Base-by-base conservation (phyloP, 2,888 invertebrate species). In the Serrognathus titanus region DNA sequence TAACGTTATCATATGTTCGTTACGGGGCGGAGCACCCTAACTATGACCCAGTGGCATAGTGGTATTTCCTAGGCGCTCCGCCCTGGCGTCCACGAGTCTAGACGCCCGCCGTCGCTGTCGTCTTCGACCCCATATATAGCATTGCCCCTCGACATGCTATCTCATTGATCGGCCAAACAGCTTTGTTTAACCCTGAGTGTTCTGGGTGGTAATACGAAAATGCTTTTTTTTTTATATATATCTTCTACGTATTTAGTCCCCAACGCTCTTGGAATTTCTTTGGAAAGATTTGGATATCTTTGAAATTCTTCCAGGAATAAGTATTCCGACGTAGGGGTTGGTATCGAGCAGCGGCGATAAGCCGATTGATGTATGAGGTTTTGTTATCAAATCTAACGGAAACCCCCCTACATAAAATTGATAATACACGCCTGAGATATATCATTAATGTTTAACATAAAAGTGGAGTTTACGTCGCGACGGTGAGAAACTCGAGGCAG, bases 51-150 rank as follows among this genome's bases (percentile, higher is more conserved):
- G 66, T 72, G 67, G 66, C 70, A 68, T 63, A 64, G 67, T 67
- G 67, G 63, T 64, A 63, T 64, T 62, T 66, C 61, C 59, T 52
- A 53, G 48, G 63, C 58, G 64, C 72, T 70, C 71, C 72, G 70
- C 73, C 71, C 69, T 63, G 73, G 74, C 75, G 75, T 69, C 74
- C 66, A 66, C 61, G 62, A 71, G 75, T 75, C 75, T 75, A 75
- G 75, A 75, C 75, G 71, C 66, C 65, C 62, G 67, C 64, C 69
- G 69, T 66, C 68, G 69, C 61, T 70, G 73, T 71, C 72, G 72
- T 65, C 66, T 65, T 60, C 65, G 58, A 65, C 63, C 66, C 66
- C 65, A 64, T 65, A 63, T 31, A 31, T 31, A 31, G 24, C 24
- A 31, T 31, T 31, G 24, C 24, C 24, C 24, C 24, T 31, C 24